phyloP scores from a whole-genome alignment of 2,797 vertebrate species.

The Oryzias sinensis region DNA sequence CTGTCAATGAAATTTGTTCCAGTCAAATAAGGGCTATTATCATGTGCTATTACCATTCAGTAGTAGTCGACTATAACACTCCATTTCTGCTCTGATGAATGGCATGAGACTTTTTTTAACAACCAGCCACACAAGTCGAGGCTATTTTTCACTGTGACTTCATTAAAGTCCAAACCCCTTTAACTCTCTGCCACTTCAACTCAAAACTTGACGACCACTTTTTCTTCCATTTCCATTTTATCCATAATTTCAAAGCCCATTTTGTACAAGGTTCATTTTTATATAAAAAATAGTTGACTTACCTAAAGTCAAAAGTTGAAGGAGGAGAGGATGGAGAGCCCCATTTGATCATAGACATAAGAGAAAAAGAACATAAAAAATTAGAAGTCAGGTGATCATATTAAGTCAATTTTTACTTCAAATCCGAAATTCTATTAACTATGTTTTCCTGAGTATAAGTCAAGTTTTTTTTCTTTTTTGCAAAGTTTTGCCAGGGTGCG shows the following conservation, averaged over 20 bases:
- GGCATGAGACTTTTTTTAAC: constrained; percentile 56
- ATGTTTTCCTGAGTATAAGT: too few species aligned
- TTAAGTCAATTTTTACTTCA: too few species aligned
- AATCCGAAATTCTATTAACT: too few species aligned
- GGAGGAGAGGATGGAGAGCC: background rate
- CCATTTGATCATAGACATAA: constrained; percentile 4
- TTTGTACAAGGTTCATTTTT: constrained; percentile 2
- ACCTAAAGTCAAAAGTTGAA: constrained; percentile 40
- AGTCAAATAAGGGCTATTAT: constrained; percentile 40
- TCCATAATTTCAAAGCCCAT: constrained; percentile 7
- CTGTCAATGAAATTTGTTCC: constrained; percentile 23
- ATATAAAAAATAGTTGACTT: constrained; percentile 27
- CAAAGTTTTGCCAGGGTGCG: too few species aligned
- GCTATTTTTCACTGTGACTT: constrained; percentile 70
- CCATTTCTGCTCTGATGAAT: constrained; percentile 52
- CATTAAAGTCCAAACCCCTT: constrained; percentile 61
- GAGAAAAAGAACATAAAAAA: background rate
- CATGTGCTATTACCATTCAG: constrained; percentile 52
- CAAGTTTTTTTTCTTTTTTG: too few species aligned
- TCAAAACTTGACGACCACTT: constrained; percentile 6
- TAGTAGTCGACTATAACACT: constrained; percentile 46
- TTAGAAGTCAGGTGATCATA: background rate
- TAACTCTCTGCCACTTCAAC: constrained; percentile 18
- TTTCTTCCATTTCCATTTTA: background rate
- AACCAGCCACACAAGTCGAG: constrained; percentile 70